Percentiles rank a stretch among this genome's conserved stretches.
phyloP scores from a whole-genome alignment of 1,140 invertebrate species.

The Brachionus angularis region DNA sequence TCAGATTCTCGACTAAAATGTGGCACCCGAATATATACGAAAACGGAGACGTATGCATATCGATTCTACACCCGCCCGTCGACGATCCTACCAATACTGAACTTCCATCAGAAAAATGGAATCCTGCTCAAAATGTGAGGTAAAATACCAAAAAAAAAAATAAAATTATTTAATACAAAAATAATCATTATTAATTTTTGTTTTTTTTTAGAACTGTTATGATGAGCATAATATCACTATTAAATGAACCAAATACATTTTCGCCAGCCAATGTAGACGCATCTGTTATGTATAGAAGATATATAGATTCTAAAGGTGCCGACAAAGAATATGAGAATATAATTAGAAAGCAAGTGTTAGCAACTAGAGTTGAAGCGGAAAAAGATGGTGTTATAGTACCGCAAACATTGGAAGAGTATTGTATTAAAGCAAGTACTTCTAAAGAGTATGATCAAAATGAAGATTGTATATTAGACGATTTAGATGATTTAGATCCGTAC shows the following conservation, averaged over 20 bases:
- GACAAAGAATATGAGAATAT: slow-evolving; percentile 99
- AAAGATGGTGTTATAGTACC: slow-evolving; percentile 94
- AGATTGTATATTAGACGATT: slow-evolving; percentile 47
- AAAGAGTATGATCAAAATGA: slow-evolving; percentile 65
- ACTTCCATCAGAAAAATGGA: slow-evolving; percentile 97
- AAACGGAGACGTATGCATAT: slow-evolving; percentile 99
- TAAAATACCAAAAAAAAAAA: too few relatives aligned
- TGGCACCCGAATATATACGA: slow-evolving; percentile 99
- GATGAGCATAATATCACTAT: slow-evolving; percentile 91
- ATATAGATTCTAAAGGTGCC: slow-evolving; percentile 93
- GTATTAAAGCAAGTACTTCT: slow-evolving; percentile 70
- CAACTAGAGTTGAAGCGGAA: slow-evolving; percentile 86
- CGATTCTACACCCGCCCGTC: slow-evolving; percentile 94
- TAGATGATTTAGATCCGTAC: slow-evolving; percentile 48
- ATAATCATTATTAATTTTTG: too few relatives aligned
- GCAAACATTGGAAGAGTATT: slow-evolving; percentile 91
- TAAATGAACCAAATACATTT: slow-evolving; percentile 99
- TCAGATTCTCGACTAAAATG: slow-evolving; percentile 92
- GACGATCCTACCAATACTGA: slow-evolving; percentile 98
- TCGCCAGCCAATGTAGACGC: slow-evolving; percentile 99
- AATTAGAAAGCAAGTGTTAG: slow-evolving; percentile 94
- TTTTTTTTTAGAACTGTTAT: slow-evolving; percentile 89
- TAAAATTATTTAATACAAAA: too few relatives aligned
- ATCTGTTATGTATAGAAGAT: slow-evolving; percentile 96
- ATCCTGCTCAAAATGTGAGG: slow-evolving; percentile 95